Percentiles rank a stretch among this genome's conserved stretches.
Conservation (phyloP, 2,113 vertebrate species). For the Panthera uncia region DNA sequence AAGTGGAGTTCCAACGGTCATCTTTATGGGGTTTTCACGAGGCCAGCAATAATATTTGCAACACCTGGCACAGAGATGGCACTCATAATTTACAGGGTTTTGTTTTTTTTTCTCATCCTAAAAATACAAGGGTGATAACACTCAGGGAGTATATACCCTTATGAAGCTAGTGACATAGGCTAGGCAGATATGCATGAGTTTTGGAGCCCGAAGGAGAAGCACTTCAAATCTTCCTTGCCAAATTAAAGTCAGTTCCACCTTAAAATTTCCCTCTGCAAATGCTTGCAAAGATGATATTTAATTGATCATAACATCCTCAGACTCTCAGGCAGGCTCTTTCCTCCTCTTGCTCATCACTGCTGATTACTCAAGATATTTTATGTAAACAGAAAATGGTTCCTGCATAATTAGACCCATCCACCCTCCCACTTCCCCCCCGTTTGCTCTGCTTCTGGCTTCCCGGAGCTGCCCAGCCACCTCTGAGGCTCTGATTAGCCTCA, state of each 20-base stretch:
- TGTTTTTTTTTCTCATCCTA: not conserved
- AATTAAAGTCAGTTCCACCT: conserved; percentile 64
- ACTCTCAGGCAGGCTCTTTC: conserved; percentile 57
- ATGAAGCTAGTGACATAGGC: not conserved
- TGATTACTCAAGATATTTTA: conserved; percentile 75
- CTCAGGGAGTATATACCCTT: not conserved
- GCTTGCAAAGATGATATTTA: conserved; percentile 59
- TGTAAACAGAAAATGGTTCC: conserved; percentile 66
- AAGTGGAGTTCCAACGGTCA: not conserved
- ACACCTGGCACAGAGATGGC: not conserved
- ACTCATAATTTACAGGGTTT: not conserved
- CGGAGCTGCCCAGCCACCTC: not conserved
- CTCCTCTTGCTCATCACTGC: conserved; percentile 72
- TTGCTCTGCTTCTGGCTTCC: not conserved
- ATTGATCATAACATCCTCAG: conserved; percentile 68
- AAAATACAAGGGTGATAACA: not conserved
- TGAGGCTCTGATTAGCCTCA: not conserved
- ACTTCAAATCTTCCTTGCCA: conserved; percentile 1
- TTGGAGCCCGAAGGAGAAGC: not conserved
- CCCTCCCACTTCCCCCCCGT: not conserved
- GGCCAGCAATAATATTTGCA: not conserved
- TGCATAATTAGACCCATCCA: conserved; percentile 51
- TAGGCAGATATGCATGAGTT: not conserved
- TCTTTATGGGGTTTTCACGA: not conserved
- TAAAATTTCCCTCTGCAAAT: conserved; percentile 53